Base-by-base conservation (phyloP, 2,888 invertebrate species). In the Marronus borbonicus region DNA sequence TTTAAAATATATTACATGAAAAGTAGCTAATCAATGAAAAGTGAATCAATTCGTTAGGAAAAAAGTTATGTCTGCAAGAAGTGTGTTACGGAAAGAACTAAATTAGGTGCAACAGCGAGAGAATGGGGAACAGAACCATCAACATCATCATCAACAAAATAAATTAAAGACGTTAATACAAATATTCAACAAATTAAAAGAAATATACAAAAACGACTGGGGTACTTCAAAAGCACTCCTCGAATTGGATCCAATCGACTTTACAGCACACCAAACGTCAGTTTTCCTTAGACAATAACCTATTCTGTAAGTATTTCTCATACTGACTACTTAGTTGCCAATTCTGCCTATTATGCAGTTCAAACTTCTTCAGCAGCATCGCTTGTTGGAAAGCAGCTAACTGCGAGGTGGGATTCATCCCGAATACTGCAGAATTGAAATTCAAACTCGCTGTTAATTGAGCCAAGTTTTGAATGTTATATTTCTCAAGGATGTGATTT, bases 381-480 rank as follows among this genome's bases (percentile, higher is more conserved):
- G 88, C 88, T 65, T 88, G 89, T 72, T 88, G 88, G 31, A 88
- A 80, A 1, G 87, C 87, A 20, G 86, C 86, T 78, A 87, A 79
- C 20, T 80, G 76, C 44, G 68, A 75, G 66, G 83, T 76, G 12
- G 82, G 83, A n/a, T 80, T 81, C 64, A 80, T 55, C 5, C 78
- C 78, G 12, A 78, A 74, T 28, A 78, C 77, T 14, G 74, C 78
- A 10, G 85, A 81, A 77, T 87, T 86, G 80, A 87, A 86, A 80
- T 88, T 88, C 76, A 88, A 85, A 81, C 84, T 88, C 8, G 88
- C 88, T 44, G 87, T 86, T 68, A 89, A 77, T 78, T 89, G 88
- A 0, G 88, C 88, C 81, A 89, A 81, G 83, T 88, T 89, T 79
- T 88, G 88, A 39, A 89, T 87, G 78, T 89, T 88, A 83, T 88